Percentiles rank a stretch among this genome's conserved stretches.
Conservation (phyloP, 2,888 invertebrate species). For the Beris morrisii region DNA sequence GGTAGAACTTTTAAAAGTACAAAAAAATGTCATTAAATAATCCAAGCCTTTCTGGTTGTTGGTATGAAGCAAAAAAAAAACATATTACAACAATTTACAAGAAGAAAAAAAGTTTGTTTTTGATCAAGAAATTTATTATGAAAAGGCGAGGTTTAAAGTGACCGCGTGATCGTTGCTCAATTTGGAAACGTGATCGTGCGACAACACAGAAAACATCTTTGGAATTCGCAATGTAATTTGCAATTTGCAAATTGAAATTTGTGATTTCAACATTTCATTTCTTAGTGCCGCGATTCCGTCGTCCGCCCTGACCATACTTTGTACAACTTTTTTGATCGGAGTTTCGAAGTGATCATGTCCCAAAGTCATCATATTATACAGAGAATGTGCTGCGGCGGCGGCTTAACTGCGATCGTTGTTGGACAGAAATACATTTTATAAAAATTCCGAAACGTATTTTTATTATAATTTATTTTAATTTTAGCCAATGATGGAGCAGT, state of each 20-base stretch:
- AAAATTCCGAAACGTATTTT: background rate
- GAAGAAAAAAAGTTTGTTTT: no score
- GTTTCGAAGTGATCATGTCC: background rate
- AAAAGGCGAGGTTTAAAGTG: no score
- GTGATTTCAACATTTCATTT: conserved; percentile 12
- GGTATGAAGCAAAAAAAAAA: no score
- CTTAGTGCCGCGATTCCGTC: conserved; percentile 8
- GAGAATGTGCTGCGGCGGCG: background rate
- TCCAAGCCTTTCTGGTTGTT: no score
- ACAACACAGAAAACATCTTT: conserved; percentile 10
- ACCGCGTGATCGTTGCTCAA: no score
- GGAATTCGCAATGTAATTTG: conserved; percentile 2
- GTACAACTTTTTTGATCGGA: background rate
- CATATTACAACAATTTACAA: no score
- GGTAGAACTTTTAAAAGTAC: no score
- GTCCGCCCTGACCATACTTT: conserved; percentile 4
- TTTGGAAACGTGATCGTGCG: no score
- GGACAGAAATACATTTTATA: background rate
- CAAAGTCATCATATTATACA: background rate
- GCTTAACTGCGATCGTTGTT: background rate
- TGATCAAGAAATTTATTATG: no score
- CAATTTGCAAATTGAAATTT: conserved; percentile 11
- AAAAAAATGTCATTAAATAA: no score
- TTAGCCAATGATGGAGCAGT: no score
- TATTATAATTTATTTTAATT: background rate